Evolutionary conservation across 2,113 vertebrate genomes (phyloP), one percentile per base, ranked within the genome.

Genomic region (Desmodus rotundus): DNA sequence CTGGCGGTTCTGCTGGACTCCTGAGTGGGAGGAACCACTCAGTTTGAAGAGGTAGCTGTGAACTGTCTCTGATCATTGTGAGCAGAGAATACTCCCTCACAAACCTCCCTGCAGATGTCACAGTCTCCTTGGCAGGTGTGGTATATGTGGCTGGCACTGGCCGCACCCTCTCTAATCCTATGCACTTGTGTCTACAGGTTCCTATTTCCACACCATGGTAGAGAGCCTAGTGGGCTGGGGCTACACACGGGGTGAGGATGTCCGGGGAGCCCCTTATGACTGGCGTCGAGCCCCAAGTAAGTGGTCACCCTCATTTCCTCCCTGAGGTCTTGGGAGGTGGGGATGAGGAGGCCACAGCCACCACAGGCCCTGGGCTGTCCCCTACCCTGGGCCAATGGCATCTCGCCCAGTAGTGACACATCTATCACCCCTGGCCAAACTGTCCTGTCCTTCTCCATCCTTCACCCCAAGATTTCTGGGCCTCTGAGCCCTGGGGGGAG

Each of bases 261-360:
- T 99, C 43, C 99, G 98, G 98, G 99, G 99, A 47, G 99, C 99
- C 4, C 99, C 99, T 13, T 99, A 99, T 17, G 99, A 99, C 95
- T 99, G 99, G 99, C 98, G 99, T 92, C 99, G 99, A 97, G 99
- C 99, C 61, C 99, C 99, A 81, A 99, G 99, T 99, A 98, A 99
- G 97, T 74, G 70, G 17, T 47, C 54, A 38, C 67, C 14, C 33
- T 77, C 1, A 0, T 90, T 83, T 61, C 47, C 5, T 94, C 87
- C 24, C 28, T 16, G 77, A 83, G 16, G n/a, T 77, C 17, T 45
- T 67, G 26, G 77, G 77, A 82, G 41, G 33, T 47, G 45, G 90
- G 76, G 38, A 70, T 1, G 6, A 87, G 81, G 68, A 20, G 12
- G 41, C 92, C 45, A 73, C 20, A 84, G 65, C 68, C 43, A 84